Evolutionary conservation across 2,888 invertebrate genomes (phyloP).

Genomic region (Onthophagus sagittarius): DNA sequence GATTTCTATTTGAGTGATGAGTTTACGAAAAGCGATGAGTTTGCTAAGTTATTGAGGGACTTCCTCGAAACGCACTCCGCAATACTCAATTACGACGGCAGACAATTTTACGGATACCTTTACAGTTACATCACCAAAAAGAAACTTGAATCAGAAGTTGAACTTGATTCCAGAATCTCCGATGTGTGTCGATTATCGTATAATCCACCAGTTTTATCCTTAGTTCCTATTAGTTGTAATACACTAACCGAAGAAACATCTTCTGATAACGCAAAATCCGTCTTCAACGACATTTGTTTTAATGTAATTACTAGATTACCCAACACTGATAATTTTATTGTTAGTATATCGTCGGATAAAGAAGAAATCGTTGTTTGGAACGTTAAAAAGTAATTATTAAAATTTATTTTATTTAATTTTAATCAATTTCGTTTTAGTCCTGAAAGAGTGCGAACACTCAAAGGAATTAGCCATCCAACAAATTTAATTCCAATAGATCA

Average conservation of each 20-base stretch:
- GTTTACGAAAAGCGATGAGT: conserved; percentile 43
- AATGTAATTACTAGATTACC: conserved; percentile 63
- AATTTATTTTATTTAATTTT: neutral
- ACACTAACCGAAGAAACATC: conserved; percentile 26
- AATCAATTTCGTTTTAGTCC: conserved; percentile 48
- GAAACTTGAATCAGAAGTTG: conserved; percentile 38
- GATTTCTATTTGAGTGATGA: conserved; percentile 59
- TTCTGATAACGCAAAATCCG: conserved; percentile 26
- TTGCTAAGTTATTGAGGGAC: conserved; percentile 60
- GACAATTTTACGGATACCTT: conserved; percentile 75
- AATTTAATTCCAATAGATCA: conserved; percentile 74
- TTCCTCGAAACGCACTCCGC: conserved; percentile 68
- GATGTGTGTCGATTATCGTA: conserved; percentile 51
- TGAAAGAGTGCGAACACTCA: conserved; percentile 64
- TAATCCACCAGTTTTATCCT: conserved; percentile 59
- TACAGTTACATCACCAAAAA: conserved; percentile 51
- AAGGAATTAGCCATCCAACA: conserved; percentile 73
- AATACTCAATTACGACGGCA: conserved; percentile 75
- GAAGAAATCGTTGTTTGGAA: conserved; percentile 84
- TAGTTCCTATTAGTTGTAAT: conserved; percentile 54
- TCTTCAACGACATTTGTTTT: conserved; percentile 48
- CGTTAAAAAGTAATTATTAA: conserved; percentile 53
- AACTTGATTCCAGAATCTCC: conserved; percentile 37
- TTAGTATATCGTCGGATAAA: conserved; percentile 68
- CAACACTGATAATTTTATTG: conserved; percentile 66